Evolutionary conservation across 2,113 vertebrate species (phyloP).

Genomic region (Vidua macroura): DNA sequence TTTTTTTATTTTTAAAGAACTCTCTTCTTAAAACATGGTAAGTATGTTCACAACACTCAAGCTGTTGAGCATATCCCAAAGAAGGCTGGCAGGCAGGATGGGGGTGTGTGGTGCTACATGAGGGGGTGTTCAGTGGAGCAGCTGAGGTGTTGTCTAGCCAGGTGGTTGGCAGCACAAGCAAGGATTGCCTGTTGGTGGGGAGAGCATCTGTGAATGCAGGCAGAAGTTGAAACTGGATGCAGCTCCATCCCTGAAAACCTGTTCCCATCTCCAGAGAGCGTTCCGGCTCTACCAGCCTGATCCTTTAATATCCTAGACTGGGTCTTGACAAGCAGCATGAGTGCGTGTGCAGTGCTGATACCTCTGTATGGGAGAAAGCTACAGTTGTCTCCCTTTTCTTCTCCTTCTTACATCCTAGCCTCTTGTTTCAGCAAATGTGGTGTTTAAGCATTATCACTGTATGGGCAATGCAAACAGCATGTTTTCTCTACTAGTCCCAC

Average conservation of each 20-base stretch:
- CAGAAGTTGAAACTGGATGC: neutral
- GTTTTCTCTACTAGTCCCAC: neutral
- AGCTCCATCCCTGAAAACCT: neutral
- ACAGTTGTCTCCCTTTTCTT: neutral
- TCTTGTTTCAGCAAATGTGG: neutral
- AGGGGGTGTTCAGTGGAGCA: neutral
- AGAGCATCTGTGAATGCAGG: neutral
- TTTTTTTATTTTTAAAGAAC: neutral
- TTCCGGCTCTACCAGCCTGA: neutral
- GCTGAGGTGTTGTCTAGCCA: neutral
- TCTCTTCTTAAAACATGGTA: neutral
- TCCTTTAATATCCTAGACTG: neutral
- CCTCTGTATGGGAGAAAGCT: neutral
- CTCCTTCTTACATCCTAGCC: neutral
- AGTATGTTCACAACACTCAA: neutral
- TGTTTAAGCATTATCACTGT: neutral
- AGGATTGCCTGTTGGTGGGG: neutral
- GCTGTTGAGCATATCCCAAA: neutral
- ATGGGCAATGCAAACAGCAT: neutral
- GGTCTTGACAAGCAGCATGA: neutral
- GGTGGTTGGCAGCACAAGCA: neutral
- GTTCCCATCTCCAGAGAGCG: neutral
- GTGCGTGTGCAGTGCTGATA: fast-evolving
- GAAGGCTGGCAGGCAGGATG: neutral
- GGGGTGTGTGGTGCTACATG: fast-evolving